Evolutionary conservation across 2,888 invertebrate species (phyloP).

Genomic region (Limnephilus lunatus): DNA sequence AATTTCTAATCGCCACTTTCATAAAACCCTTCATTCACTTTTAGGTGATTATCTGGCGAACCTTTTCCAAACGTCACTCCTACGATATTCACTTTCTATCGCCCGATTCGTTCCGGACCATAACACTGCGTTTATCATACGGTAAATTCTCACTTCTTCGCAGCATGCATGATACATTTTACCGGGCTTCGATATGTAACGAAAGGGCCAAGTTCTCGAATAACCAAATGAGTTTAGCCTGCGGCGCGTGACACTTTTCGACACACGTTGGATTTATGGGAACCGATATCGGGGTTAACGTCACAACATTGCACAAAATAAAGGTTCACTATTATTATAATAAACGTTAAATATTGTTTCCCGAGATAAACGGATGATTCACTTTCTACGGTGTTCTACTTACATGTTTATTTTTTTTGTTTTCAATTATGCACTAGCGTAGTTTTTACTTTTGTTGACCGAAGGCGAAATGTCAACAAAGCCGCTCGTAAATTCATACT

Average conservation of each 20-base stretch:
- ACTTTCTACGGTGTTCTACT: slow-evolving; percentile 16
- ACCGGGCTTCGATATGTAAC: background rate
- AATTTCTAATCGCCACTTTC: slow-evolving; percentile 10
- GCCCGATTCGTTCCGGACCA: slow-evolving; percentile 19
- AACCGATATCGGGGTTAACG: background rate
- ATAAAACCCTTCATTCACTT: slow-evolving; percentile 7
- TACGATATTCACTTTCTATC: slow-evolving; percentile 33
- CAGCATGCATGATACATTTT: background rate
- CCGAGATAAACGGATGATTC: slow-evolving; percentile 13
- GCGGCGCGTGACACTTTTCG: background rate
- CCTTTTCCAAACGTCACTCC: background rate
- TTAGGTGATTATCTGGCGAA: background rate
- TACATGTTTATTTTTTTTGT: background rate
- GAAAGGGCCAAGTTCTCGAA: background rate
- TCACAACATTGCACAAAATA: background rate
- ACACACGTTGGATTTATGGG: slow-evolving; percentile 15
- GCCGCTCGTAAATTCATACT: background rate
- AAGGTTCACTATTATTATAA: slow-evolving; percentile 25
- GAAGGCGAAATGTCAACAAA: slow-evolving; percentile 15
- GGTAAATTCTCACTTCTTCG: background rate
- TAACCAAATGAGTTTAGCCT: background rate
- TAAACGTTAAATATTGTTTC: slow-evolving; percentile 22
- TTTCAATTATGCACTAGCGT: background rate
- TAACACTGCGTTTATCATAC: background rate
- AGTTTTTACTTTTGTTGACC: slow-evolving; percentile 20